Evolutionary conservation across 2,888 invertebrate genomes (phyloP).

Genomic region (Cerastis rubricosa): DNA sequence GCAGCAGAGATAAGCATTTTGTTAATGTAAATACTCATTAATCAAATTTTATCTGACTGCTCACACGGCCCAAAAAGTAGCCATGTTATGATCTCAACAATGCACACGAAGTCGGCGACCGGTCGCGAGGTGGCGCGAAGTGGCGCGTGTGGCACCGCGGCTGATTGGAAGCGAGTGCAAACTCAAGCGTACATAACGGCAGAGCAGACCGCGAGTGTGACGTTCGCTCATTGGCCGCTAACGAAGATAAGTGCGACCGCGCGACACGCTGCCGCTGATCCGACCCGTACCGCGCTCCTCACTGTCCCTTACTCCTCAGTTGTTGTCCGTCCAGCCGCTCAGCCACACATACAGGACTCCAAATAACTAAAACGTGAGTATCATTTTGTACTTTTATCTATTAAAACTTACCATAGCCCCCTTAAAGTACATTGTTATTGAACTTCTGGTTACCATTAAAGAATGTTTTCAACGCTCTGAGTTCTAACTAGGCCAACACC

Average conservation of each 20-base stretch:
- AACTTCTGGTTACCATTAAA: not conserved
- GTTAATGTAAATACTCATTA: not conserved
- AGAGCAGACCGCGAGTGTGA: slow-evolving; percentile 50
- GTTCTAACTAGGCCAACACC: slow-evolving; percentile 1
- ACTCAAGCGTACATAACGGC: slow-evolving; percentile 37
- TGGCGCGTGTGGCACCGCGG: slow-evolving; percentile 1
- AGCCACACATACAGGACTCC: slow-evolving; percentile 37
- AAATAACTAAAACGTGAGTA: slow-evolving; percentile 52
- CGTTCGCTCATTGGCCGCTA: slow-evolving; percentile 69
- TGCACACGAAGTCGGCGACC: slow-evolving; percentile 39
- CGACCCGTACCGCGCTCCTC: slow-evolving; percentile 44
- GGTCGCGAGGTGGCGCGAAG: not conserved
- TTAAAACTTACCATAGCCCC: not conserved
- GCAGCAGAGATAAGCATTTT: slow-evolving; percentile 2
- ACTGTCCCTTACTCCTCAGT: slow-evolving; percentile 56
- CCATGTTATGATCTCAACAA: slow-evolving; percentile 4
- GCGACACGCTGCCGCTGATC: slow-evolving; percentile 38
- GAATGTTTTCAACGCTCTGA: not conserved
- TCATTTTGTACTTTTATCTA: not conserved
- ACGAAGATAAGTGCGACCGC: slow-evolving; percentile 65
- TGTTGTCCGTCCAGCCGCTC: slow-evolving; percentile 44
- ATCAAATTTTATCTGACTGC: slow-evolving; percentile 2
- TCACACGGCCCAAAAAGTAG: slow-evolving; percentile 24
- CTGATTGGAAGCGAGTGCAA: slow-evolving; percentile 52
- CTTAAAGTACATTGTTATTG: no score